Evolutionary conservation across 2,113 vertebrate species (phyloP), one percentile per base, ranked within the genome.

Genomic region (Pituophis catenifer): DNA sequence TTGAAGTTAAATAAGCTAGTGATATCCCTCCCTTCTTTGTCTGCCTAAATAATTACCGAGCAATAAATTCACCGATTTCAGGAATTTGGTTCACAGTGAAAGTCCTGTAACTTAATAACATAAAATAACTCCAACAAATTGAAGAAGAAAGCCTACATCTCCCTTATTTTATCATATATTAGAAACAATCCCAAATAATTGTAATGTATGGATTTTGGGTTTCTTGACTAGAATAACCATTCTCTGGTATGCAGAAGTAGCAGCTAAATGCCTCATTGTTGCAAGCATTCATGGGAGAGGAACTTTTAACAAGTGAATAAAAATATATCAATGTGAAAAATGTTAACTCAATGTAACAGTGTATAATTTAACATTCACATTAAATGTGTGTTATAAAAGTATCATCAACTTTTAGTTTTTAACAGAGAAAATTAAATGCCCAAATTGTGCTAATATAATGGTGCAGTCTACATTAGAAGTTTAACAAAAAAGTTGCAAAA

Each of bases 151-250:
- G 15, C 65, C 89, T 93, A 93, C 62, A 90, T 19, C 95, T 94
- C 88, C 26, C 86, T 95, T 89, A 91, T 24, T 91, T 94, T 95
- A 91, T 75, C 89, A 92, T 90, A 91, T 58, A 89, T 93, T 94
- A 91, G 52, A 90, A 95, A 95, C 38, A 94, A 94, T 54, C 53
- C 6, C 87, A 90, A 94, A 88, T 93, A 95, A 93, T 95, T 93
- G 13, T 62, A 95, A 94, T 90, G 88, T 90, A 94, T 65, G 91
- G 94, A 95, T 96, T 95, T 86, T 94, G 55, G 92, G 48, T 95
- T 95, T n/a, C 44, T 94, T 95, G 90, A 15, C 59, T 62, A 15
- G 33, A 95, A 92, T 58, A 94, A 55, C 85, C 29, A 89, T 62
- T 93, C 48, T 95, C 91, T 86, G 88, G 91, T 33, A 95, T 95